Conservation (phyloP, 2,797 vertebrate species). For the Sparidentex hasta region DNA sequence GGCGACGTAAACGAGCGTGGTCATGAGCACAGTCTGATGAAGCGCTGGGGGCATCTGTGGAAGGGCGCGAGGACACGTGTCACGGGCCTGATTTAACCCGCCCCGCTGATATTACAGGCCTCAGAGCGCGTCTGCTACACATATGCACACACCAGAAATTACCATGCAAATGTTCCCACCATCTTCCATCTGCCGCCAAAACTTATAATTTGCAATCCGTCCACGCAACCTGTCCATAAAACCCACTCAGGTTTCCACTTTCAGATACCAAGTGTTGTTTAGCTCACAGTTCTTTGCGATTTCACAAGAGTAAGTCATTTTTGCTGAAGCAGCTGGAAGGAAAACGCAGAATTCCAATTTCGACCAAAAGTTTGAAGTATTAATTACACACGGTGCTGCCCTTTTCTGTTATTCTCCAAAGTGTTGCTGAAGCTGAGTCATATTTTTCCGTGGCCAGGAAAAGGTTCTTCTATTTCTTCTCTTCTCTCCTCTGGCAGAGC, state of each 20-base stretch:
- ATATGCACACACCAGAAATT: conserved; percentile 16
- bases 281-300: conserved; percentile 14
- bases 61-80: background rate
- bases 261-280: conserved; percentile 23
- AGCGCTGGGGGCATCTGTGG: conserved; percentile 3
- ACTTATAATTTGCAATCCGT: conserved; percentile 35
- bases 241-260: conserved; percentile 28
- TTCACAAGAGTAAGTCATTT: background rate
- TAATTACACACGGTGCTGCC: background rate
- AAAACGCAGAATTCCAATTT: background rate
- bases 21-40: conserved; percentile 21
- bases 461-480: background rate
- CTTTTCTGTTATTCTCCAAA: background rate
- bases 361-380: background rate
- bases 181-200: conserved; percentile 36
- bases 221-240: conserved; percentile 19
- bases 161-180: conserved; percentile 35
- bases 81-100: conserved; percentile 21
- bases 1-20: conserved; percentile 36
- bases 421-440: background rate
- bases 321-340: background rate
- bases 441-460: conserved; percentile 14
- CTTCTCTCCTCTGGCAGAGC: background rate
- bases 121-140: conserved; percentile 12
- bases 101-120: conserved; percentile 17